These are phyloP conservation scores for Irena cyanogastra DNA, from an alignment of 2,113 vertebrate species.

Conservation along the genomic window DNA sequence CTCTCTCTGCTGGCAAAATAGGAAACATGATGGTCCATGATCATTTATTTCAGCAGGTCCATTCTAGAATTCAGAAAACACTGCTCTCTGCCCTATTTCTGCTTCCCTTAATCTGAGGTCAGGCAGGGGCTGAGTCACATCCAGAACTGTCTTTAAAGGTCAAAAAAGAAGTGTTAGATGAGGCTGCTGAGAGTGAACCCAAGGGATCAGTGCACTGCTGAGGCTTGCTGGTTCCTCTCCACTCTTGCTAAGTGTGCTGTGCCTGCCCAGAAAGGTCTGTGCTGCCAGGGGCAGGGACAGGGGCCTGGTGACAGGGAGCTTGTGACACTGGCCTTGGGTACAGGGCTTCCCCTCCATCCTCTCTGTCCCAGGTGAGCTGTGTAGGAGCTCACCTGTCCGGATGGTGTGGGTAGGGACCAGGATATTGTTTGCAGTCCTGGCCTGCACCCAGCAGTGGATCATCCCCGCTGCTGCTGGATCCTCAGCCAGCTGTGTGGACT, in stretches of 20 bases:
- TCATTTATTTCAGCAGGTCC: background rate
- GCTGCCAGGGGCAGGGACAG: background rate
- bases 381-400: background rate
- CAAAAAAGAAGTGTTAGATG: background rate
- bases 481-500: background rate
- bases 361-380: background rate
- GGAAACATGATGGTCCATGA: background rate
- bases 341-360: background rate
- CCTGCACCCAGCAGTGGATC: background rate
- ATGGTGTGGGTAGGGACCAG: background rate
- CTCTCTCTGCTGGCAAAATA: background rate
- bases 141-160: background rate
- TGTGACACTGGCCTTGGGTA: background rate
- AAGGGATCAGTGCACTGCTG: background rate
- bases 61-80: background rate
- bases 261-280: background rate
- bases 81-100: background rate
- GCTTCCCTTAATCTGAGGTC: background rate
- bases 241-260: background rate
- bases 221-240: background rate
- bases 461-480: background rate
- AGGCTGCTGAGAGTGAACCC: background rate
- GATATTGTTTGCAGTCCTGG: background rate
- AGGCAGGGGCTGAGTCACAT: background rate
- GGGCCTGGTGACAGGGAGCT: background rate